Base-by-base conservation (phyloP, 2,113 vertebrate species). In the Apeltes quadracus region DNA sequence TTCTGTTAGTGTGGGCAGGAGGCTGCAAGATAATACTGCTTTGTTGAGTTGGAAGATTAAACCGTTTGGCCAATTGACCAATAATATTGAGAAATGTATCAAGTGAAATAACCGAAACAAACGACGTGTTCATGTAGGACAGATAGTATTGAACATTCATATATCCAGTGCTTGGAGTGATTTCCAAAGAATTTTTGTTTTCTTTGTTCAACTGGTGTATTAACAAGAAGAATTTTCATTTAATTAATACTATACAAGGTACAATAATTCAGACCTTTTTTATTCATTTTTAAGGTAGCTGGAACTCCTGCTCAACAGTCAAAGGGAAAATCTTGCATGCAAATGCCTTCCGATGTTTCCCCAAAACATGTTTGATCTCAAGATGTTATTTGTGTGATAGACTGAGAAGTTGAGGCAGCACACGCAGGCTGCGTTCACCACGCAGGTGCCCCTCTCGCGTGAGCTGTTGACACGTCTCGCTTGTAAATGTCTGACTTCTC, bases 241-340 rank as follows among this genome's bases (percentile, higher is more conserved):
- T n/a, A n/a, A 81, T 81, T 77, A 22, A 61, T 63, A 77, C 79
- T n/a, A n/a, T n/a, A 66, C 81, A 53, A 10, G 64, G 22, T 67
- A 59, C 66, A 84, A 66, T 79, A 75, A 86, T 79, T 66, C 44
- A 54, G 58, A 79, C 78, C 66, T 83, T 85, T 69, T 84, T 68
- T 61, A 48, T 23, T 75, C 69, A 66, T 78, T 78, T 72, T 67
- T 72, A 69, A 61, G 79, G 65, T 81, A 72, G 51, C 53, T 38
- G 41, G 2, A 46, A 38, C 56, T 59, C 15, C 50, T 0, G 8
- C 69, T 72, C 51, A n/a, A 13, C 48, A 71, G 55, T 36, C 61
- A 38, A 34, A 12, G 67, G 15, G 32, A 20, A 48, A n/a, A 12
- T 46, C 29, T 14, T 54, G n/a, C 48, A 13, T 46, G 63, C 64